Evolutionary conservation across 2,888 invertebrate genomes (phyloP).

Genomic region (Odontocerum albicorne): DNA sequence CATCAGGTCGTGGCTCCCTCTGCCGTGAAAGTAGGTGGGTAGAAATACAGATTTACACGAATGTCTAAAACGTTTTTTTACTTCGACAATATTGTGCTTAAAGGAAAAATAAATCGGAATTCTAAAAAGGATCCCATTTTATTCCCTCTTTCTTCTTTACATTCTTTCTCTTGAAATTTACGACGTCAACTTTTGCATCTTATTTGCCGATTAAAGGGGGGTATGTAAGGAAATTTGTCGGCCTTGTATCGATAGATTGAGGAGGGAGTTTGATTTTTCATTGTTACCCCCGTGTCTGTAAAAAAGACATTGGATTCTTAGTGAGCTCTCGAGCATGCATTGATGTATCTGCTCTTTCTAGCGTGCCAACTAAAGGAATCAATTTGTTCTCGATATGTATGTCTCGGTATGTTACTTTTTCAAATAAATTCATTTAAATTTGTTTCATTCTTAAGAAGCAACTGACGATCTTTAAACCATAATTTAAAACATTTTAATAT

Average conservation of each 20-base stretch:
- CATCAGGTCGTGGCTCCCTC: not conserved
- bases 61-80: slow-evolving; percentile 32
- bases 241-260: not conserved
- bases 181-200: slow-evolving; percentile 36
- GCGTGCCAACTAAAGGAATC: slow-evolving; percentile 8
- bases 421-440: too few species aligned
- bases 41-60: slow-evolving; percentile 28
- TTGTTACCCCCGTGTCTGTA: slow-evolving; percentile 17
- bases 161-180: slow-evolving; percentile 36
- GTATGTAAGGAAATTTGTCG: slow-evolving; percentile 34
- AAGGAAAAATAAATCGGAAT: slow-evolving; percentile 21
- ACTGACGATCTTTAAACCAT: too few species aligned
- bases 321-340: slow-evolving; percentile 29
- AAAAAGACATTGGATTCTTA: slow-evolving; percentile 28
- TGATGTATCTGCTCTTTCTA: slow-evolving; percentile 12
- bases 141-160: slow-evolving; percentile 7
- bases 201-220: slow-evolving; percentile 36
- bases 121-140: slow-evolving; percentile 14
- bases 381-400: too few species aligned
- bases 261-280: slow-evolving; percentile 19
- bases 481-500: too few species aligned
- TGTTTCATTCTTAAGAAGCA: too few species aligned
- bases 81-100: slow-evolving; percentile 33
- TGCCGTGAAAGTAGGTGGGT: not conserved
- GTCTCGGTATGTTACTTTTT: too few species aligned